These are phyloP conservation scores for Macrophya alboannulata DNA, from an alignment of 2,888 invertebrate genomes.

Conservation along the genomic window DNA sequence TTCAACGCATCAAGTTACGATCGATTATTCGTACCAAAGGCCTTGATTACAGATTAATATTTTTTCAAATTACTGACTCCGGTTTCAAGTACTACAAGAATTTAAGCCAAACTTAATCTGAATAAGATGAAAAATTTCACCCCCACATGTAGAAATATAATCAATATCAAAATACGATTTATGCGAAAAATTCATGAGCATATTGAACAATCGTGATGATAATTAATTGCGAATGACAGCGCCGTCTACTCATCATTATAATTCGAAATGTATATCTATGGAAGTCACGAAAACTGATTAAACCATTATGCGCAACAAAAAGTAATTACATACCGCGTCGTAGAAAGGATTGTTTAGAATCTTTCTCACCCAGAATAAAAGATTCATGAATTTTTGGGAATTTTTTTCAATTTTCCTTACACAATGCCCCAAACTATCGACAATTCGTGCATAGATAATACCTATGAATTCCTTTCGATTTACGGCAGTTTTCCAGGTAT, in stretches of 20 bases:
- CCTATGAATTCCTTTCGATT: constrained; percentile 1
- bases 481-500: constrained; percentile 25
- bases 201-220: not conserved
- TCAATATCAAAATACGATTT: not conserved
- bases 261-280: not conserved
- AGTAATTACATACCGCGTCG: not conserved
- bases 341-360: not conserved
- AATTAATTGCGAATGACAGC: not conserved
- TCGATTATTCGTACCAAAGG: not conserved
- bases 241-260: not conserved
- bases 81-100: not conserved
- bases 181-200: not conserved
- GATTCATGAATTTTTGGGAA: not conserved
- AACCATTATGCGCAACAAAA: not conserved
- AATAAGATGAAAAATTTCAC: not conserved
- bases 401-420: not conserved
- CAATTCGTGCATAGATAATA: not conserved
- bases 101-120: not conserved
- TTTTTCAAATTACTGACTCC: not conserved
- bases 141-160: not conserved
- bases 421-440: not conserved
- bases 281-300: not conserved
- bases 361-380: not conserved
- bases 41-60: constrained; percentile 7
- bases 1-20: constrained; percentile 29